Percentiles rank a stretch among this genome's conserved stretches.
Conservation (phyloP, 2,888 invertebrate genomes). For the Psylliodes chrysocephalus region DNA sequence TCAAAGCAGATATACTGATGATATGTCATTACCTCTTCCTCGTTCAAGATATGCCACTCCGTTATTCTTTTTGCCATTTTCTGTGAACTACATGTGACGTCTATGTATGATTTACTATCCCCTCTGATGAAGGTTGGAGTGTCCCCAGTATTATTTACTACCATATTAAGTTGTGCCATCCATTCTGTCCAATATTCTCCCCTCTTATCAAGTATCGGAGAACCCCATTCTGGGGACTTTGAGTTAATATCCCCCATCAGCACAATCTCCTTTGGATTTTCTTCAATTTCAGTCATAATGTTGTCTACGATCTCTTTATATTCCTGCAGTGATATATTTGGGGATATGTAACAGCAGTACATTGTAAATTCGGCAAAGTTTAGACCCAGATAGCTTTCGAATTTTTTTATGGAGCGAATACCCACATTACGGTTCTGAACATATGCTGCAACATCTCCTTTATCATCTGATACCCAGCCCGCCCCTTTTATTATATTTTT, state of each 20-base stretch:
- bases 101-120: no score
- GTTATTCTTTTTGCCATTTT: neutral
- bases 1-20: constrained; percentile 1
- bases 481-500: neutral
- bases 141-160: neutral
- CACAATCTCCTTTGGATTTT: neutral
- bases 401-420: neutral
- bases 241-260: constrained; percentile 1
- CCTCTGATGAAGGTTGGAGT: constrained; percentile 4
- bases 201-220: neutral
- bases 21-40: neutral
- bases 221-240: constrained; percentile 10
- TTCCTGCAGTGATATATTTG: neutral
- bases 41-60: neutral
- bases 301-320: neutral
- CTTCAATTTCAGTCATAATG: neutral
- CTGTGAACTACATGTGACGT: neutral
- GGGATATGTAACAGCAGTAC: neutral
- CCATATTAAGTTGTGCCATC: constrained; percentile 3
- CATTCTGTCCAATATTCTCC: constrained; percentile 15
- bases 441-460: neutral
- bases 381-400: neutral
- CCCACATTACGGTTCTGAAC: neutral
- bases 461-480: neutral
- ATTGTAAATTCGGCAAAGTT: neutral